Percentiles rank a stretch among this genome's conserved stretches.
Evolutionary conservation across 2,888 invertebrate species (phyloP).

Genomic region (Oegoconia quadripuncta): DNA sequence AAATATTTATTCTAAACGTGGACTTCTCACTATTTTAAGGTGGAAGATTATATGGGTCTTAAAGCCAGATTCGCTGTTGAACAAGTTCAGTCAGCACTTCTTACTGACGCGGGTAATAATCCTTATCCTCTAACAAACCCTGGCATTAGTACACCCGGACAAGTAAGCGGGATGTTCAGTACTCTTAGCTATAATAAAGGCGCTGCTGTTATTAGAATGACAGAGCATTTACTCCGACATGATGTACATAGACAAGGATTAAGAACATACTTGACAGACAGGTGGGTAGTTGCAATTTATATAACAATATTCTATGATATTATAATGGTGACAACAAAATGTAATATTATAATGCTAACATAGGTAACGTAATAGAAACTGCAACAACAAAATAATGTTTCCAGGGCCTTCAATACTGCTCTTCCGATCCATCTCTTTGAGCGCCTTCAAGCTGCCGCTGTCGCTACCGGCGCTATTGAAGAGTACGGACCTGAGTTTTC

Average conservation of each 20-base stretch:
- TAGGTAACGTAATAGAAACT: not conserved
- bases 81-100: slow-evolving; percentile 82
- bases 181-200: slow-evolving; percentile 85
- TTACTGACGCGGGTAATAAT: slow-evolving; percentile 75
- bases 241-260: slow-evolving; percentile 75
- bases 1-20: too few relatives aligned
- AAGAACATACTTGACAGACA: slow-evolving; percentile 65
- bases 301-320: not conserved
- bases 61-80: slow-evolving; percentile 84
- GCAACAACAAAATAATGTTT: slow-evolving; percentile 12
- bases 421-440: slow-evolving; percentile 71
- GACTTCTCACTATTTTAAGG: slow-evolving; percentile 71
- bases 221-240: slow-evolving; percentile 80
- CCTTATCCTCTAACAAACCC: slow-evolving; percentile 80
- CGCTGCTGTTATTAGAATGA: slow-evolving; percentile 83
- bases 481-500: slow-evolving; percentile 56
- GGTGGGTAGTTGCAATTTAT: slow-evolving; percentile 10
- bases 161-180: slow-evolving; percentile 82
- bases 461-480: slow-evolving; percentile 35
- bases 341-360: not conserved
- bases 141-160: slow-evolving; percentile 74
- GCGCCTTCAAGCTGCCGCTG: slow-evolving; percentile 54
- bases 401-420: slow-evolving; percentile 56
- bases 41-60: slow-evolving; percentile 81
- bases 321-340: not conserved